A percentile compares a stretch with the other conserved stretches of the same genome.
Conservation (phyloP, 2,113 vertebrate species). For the Genyomyrus donnyi region DNA sequence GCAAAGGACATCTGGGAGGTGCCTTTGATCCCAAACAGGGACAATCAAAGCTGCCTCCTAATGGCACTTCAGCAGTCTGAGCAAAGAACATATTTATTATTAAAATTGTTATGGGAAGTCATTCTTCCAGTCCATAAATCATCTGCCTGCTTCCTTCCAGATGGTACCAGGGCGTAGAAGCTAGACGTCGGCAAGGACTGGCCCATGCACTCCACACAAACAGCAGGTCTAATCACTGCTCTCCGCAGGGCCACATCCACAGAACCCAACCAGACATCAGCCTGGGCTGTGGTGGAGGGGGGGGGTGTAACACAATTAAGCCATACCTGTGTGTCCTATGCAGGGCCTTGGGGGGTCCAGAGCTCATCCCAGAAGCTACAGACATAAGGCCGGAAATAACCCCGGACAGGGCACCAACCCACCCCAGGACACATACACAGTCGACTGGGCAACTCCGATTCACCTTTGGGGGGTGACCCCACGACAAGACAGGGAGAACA, state of each 20-base stretch:
- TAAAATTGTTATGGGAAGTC: slow-evolving; percentile 44
- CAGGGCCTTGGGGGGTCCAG: not conserved
- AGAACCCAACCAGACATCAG: slow-evolving; percentile 1
- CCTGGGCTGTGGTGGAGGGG: not conserved
- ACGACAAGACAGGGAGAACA: not conserved
- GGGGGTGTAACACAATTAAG: not conserved
- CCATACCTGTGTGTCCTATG: not conserved
- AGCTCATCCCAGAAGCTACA: not conserved
- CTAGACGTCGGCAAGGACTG: slow-evolving; percentile 20
- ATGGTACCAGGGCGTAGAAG: slow-evolving; percentile 19
- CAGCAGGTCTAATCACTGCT: slow-evolving; percentile 14
- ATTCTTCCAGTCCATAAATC: slow-evolving; percentile 40
- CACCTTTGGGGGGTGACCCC: not conserved
- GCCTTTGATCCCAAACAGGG: not conserved
- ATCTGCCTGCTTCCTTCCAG: slow-evolving; percentile 31
- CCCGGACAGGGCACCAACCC: not conserved
- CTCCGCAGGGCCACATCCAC: not conserved
- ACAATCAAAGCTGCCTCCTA: slow-evolving; percentile 21
- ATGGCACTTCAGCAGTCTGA: slow-evolving; percentile 27
- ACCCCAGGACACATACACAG: not conserved
- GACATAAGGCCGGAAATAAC: not conserved
- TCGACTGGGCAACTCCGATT: not conserved
- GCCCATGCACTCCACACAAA: slow-evolving; percentile 31
- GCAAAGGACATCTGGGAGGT: not conserved
- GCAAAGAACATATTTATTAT: slow-evolving; percentile 48